Evolutionary conservation across 2,797 vertebrate species (phyloP), one percentile per base, ranked within the genome.

Genomic region (Coracias cyanogaster): DNA sequence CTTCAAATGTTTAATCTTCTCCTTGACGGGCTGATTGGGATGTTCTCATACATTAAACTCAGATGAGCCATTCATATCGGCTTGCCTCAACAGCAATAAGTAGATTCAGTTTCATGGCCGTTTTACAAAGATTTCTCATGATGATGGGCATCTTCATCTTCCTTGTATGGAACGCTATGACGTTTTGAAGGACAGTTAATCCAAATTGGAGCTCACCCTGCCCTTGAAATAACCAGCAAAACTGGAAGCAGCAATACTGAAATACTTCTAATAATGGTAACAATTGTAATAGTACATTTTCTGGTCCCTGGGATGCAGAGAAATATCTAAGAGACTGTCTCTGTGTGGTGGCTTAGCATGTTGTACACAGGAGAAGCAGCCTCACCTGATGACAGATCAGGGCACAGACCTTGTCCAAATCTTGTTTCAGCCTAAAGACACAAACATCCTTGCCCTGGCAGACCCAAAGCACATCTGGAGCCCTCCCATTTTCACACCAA

Each of bases 1-100:
- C 33, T 84, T 84, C 33, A 66, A 77, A 57, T 31, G 7, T 26
- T 88, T 94, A 84, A 94, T 91, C 94, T 90, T 67, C 76, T 77
- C 45, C 73, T 87, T 26, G 46, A 54, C 0, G 0, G 41, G 71
- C 52, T 80, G 80, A 55, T 35, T 22, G 41, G 64, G 66, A 71
- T 88, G 45, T 86, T 76, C 64, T 73, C 65, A 35, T 31, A 33
- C 39, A 3, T 85, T 77, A 60, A 87, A 80, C 35, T 67, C 54
- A 35, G 77, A 76, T 43, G 52, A 93, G 81, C 60, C 52, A 17
- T 37, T 93, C 18, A 3, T n/a, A 60, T 31, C 52, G 6, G 14
- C 82, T 79, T 84, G 55, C 77, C 64, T 81, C 77, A 24, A 18
- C 48, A 77, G 87, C 82, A 77, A 4, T 65, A 86, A 92, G 64